Conservation (phyloP, 2,113 vertebrate genomes). For the Xiphophorus couchianus region DNA sequence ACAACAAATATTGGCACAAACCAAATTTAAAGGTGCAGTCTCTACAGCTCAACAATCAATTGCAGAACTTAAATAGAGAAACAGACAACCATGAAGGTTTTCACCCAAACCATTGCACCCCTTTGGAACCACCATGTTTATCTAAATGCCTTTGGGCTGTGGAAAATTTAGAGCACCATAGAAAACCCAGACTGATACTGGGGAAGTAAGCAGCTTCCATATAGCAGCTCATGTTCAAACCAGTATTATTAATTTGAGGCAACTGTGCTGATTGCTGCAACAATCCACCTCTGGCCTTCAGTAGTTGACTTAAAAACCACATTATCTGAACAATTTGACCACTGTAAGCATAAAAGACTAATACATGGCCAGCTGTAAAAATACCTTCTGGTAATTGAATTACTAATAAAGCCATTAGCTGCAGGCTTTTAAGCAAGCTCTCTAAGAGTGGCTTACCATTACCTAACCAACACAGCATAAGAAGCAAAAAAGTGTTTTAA, state of each 20-base stretch:
- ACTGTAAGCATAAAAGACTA: not conserved
- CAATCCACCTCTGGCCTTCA: not conserved
- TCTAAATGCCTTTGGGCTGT: not conserved
- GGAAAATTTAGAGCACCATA: not conserved
- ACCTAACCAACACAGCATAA: not conserved
- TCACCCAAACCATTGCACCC: not conserved
- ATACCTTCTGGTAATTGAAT: not conserved
- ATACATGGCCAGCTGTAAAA: not conserved
- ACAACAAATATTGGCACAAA: too few species aligned
- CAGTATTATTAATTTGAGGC: not conserved
- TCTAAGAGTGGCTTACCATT: not conserved
- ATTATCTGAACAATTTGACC: not conserved
- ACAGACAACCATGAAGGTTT: not conserved
- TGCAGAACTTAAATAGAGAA: not conserved
- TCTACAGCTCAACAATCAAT: not conserved
- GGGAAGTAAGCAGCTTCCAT: not conserved
- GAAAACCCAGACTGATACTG: not conserved
- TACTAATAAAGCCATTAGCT: not conserved
- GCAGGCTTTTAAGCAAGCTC: not conserved
- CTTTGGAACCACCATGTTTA: not conserved
- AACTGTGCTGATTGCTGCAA: not conserved
- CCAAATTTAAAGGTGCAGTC: too few species aligned
- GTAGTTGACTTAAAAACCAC: not conserved
- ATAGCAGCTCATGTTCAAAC: conserved; percentile 3
- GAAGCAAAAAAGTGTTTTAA: not conserved